Evolutionary conservation across 1,140 invertebrate species (phyloP).

Genomic region (Reticulitermes speratus): DNA sequence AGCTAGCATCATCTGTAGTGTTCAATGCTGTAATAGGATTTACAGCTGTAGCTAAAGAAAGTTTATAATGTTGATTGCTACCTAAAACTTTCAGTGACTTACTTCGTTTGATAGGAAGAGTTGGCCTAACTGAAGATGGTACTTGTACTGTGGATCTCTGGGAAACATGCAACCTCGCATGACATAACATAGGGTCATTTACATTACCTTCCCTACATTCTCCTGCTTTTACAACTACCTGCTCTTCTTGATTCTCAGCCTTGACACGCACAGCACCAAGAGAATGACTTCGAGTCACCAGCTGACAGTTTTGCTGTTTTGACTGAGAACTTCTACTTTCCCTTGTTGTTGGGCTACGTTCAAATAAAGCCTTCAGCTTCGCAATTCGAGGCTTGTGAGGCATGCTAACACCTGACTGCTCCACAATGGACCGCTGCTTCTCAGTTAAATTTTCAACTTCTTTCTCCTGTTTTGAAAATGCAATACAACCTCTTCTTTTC

Average conservation of each 20-base stretch:
- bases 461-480: constrained; percentile 44
- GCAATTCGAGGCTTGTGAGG: constrained; percentile 50
- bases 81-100: constrained; percentile 47
- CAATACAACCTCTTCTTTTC: constrained; percentile 36
- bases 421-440: constrained; percentile 37
- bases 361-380: constrained; percentile 52
- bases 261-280: constrained; percentile 34
- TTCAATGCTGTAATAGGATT: background rate
- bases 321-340: constrained; percentile 35
- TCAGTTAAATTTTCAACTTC: constrained; percentile 45
- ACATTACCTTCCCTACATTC: background rate
- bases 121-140: constrained; percentile 21
- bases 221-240: background rate
- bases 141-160: constrained; percentile 29
- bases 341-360: constrained; percentile 38
- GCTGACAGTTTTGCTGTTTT: constrained; percentile 24
- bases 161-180: constrained; percentile 37
- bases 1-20: background rate
- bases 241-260: constrained; percentile 20
- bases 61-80: constrained; percentile 33
- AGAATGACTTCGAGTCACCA: constrained; percentile 38
- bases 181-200: constrained; percentile 34
- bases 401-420: constrained; percentile 36
- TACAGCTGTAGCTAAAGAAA: constrained; percentile 28
- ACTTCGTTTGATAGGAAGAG: constrained; percentile 43